A percentile compares a stretch with the other conserved stretches of the same genome.
Evolutionary conservation across 92 coral and sea anemone species (phyloP).

Genomic region (Parazoanthus atlanticus): DNA sequence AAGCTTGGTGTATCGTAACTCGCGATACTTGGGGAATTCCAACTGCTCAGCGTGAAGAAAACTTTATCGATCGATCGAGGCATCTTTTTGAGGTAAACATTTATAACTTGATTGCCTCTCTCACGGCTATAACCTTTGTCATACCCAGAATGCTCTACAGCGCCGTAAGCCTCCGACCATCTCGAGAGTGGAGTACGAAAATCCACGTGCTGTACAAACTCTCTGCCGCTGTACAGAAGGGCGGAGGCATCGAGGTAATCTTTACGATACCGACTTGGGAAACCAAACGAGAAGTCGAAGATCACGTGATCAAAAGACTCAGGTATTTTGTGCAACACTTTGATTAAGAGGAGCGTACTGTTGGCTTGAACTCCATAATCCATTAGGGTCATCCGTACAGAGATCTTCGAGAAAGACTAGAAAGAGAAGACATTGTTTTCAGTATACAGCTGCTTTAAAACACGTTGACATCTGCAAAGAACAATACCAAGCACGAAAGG

Average conservation of each 20-base stretch:
- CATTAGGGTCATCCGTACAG: not conserved
- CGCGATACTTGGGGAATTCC: slow-evolving; percentile 37
- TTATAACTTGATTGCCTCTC: slow-evolving; percentile 12
- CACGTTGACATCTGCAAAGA: no score
- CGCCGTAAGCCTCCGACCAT: not conserved
- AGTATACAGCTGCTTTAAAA: no score
- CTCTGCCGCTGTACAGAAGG: slow-evolving; percentile 5
- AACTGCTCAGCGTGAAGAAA: slow-evolving; percentile 33
- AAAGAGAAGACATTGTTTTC: not conserved
- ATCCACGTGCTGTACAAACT: not conserved
- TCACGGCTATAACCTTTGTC: not conserved
- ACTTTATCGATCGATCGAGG: slow-evolving; percentile 10
- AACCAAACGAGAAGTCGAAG: slow-evolving; percentile 37
- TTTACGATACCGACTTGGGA: not conserved
- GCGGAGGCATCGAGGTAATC: slow-evolving; percentile 36
- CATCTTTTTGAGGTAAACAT: slow-evolving; percentile 8
- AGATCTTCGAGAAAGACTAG: no score
- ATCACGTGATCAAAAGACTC: slow-evolving; percentile 27
- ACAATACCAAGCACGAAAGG: no score
- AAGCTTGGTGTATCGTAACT: slow-evolving; percentile 32
- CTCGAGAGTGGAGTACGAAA: not conserved
- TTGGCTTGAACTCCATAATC: slow-evolving; percentile 1
- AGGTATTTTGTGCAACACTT: slow-evolving; percentile 11
- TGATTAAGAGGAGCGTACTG: slow-evolving; percentile 28
- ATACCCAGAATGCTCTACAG: not conserved